Evolutionary conservation across 2,113 vertebrate species (phyloP).

Genomic region (Ailurus styani): DNA sequence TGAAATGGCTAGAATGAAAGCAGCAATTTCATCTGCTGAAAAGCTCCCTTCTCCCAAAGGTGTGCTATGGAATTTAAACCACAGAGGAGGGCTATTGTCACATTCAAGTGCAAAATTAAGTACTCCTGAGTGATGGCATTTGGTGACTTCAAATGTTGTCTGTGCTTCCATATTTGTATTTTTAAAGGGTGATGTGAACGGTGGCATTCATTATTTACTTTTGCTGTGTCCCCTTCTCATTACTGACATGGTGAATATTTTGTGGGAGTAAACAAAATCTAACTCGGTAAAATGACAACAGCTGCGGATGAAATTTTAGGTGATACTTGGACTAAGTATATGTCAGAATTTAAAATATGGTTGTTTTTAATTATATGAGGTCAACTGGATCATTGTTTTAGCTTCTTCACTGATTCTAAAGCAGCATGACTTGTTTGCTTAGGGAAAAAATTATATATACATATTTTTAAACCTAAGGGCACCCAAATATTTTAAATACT

Average conservation of each 20-base stretch:
- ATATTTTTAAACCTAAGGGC: not conserved
- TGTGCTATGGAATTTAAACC: not conserved
- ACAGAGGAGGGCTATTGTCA: not conserved
- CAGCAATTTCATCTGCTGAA: not conserved
- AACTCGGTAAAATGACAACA: not conserved
- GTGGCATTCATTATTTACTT: not conserved
- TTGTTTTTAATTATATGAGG: not conserved
- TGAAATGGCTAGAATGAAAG: slow-evolving; percentile 40
- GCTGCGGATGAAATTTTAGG: not conserved
- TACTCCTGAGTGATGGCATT: not conserved
- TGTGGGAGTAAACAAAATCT: not conserved
- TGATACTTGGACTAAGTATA: not conserved
- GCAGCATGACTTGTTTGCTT: not conserved
- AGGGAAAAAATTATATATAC: not conserved
- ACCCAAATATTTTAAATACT: not conserved
- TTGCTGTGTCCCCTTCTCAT: not conserved
- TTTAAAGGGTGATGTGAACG: not conserved
- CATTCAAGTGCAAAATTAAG: not conserved
- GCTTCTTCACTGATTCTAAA: not conserved
- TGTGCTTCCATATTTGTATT: not conserved
- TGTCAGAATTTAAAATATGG: not conserved
- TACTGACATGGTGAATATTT: not conserved
- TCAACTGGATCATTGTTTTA: not conserved
- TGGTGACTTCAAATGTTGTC: not conserved
- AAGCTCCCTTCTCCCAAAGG: not conserved